Evolutionary conservation across 2,113 vertebrate species (phyloP), one percentile per base, ranked within the genome.

Genomic region (Clarias batrachus): DNA sequence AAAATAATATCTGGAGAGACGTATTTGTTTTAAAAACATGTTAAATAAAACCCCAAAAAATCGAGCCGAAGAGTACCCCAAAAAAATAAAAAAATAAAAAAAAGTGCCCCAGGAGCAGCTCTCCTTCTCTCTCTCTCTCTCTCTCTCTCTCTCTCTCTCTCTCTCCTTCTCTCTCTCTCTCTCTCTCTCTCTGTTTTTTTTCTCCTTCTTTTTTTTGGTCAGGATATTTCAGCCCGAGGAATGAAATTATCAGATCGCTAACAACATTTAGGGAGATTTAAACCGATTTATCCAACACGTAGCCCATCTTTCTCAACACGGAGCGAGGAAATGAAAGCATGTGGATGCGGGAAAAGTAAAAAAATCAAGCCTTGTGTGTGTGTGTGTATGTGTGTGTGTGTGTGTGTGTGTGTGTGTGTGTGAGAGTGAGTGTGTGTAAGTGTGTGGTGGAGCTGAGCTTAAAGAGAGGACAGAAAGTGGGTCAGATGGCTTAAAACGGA

Each of bases 401-500:
- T 63, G 60, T 0, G 33, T 10, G 33, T 19, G 68, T 19, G 68
- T 17, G 68, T n/a, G 48, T n/a, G 48, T n/a, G 37, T 25, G 41
- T 16, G 41, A 9, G 48, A 30, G 60, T 0, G 33, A 3, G 33
- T 19, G 68, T 19, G 68, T 17, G 68, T n/a, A 23, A 16, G 41
- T 54, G 41, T 54, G 41, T 37, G 21, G 71, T 78, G 76, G 12
- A 30, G 52, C 76, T 78, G 52, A 56, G 77, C 56, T 80, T 59
- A 59, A 83, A n/a, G 81, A 66, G 41, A 57, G 66, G 82, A 71
- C 82, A 73, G 52, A 84, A 84, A 84, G 82, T 84, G 82, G 82
- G 82, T 84, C 82, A 84, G 66, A 73, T 84, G 66, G 82, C 68
- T 84, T 37, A 71, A 84, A 84, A 71, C 66, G 68, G 82, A 73